phyloP scores from a whole-genome alignment of 2,113 vertebrate genomes.

The Labeo rohita region DNA sequence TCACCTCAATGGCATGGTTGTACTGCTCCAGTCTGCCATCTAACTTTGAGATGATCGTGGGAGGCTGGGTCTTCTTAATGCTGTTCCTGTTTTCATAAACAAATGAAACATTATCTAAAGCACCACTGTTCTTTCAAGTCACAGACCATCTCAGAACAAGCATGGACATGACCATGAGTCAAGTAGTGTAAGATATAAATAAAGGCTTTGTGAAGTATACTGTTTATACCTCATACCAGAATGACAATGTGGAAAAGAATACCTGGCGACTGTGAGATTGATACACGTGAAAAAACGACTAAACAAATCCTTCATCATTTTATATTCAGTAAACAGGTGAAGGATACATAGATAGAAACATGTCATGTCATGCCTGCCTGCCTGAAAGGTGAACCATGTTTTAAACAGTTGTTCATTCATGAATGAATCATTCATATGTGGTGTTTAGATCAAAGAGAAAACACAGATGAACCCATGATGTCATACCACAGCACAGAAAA shows the following conservation, averaged over 20 bases:
- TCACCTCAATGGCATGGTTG: slow-evolving; percentile 84
- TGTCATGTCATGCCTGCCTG: slow-evolving; percentile 4
- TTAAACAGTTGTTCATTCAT: slow-evolving; percentile 9
- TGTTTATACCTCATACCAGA: neutral
- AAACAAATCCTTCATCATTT: neutral
- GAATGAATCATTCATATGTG: slow-evolving; percentile 19
- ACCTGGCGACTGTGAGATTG: neutral
- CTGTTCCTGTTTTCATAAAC: slow-evolving; percentile 74
- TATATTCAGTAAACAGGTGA: neutral
- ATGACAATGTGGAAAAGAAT: neutral
- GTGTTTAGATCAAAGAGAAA: neutral
- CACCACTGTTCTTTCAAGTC: neutral
- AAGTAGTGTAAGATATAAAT: neutral
- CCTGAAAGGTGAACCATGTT: slow-evolving; percentile 9
- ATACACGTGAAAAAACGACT: neutral
- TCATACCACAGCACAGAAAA: slow-evolving; percentile 18
- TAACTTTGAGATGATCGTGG: slow-evolving; percentile 80
- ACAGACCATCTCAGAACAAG: slow-evolving; percentile 21
- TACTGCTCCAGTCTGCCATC: slow-evolving; percentile 83
- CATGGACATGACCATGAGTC: neutral
- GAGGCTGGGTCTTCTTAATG: slow-evolving; percentile 80
- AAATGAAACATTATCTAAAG: neutral
- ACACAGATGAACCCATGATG: slow-evolving; percentile 9
- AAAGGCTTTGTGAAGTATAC: neutral
- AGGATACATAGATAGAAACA: neutral